A percentile compares a stretch with the other conserved stretches of the same genome.
Evolutionary conservation across 1,140 invertebrate species (phyloP).

Genomic region (Cotesia typhae): DNA sequence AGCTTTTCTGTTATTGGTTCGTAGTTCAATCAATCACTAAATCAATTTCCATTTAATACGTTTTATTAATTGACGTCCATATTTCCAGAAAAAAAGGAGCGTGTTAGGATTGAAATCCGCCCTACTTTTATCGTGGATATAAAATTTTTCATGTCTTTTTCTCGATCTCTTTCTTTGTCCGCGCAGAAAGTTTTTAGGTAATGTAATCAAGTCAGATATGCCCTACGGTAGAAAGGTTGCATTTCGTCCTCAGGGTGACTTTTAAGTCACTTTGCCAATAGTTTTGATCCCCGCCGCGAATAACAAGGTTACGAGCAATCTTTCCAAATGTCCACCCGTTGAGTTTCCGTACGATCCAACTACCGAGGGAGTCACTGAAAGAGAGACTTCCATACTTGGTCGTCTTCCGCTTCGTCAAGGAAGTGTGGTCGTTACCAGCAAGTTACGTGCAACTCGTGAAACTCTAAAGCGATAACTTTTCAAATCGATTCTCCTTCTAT

Average conservation of each 20-base stretch:
- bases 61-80: too few species aligned
- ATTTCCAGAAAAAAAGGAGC: too few species aligned
- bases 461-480: conserved; percentile 17
- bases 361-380: conserved; percentile 7
- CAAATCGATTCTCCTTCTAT: conserved; percentile 3
- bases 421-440: conserved; percentile 25
- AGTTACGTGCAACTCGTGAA: conserved; percentile 24
- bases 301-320: conserved; percentile 43
- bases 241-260: conserved; percentile 25
- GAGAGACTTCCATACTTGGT: conserved; percentile 11
- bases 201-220: conserved; percentile 38
- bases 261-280: conserved; percentile 42
- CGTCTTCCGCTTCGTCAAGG: conserved; percentile 12
- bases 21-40: too few species aligned
- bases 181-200: conserved; percentile 31
- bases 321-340: conserved; percentile 39
- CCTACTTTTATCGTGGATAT: not conserved
- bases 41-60: too few species aligned
- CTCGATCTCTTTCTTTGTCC: conserved; percentile 1
- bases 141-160: not conserved
- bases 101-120: too few species aligned
- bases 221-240: conserved; percentile 9
- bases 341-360: conserved; percentile 18
- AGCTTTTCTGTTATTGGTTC: too few species aligned
- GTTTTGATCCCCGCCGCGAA: conserved; percentile 39